Percentiles rank a stretch among this genome's conserved stretches.
Conservation (phyloP, 2,888 invertebrate genomes). For the Molanna angustata region DNA sequence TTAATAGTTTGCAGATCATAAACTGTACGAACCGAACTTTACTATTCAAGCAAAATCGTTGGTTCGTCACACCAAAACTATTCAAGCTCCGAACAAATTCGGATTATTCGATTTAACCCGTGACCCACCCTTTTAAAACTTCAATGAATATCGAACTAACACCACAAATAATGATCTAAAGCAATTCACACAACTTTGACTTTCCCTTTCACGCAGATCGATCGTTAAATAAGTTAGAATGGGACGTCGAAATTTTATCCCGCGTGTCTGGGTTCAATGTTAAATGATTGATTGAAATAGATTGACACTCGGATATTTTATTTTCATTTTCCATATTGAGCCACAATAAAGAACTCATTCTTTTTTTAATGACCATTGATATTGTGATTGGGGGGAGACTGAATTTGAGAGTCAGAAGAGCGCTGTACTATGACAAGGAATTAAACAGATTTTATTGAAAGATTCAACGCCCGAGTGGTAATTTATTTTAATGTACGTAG, state of each 20-base stretch:
- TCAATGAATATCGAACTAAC: too few relatives aligned
- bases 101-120: conserved; percentile 33
- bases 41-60: conserved; percentile 25
- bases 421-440: too few relatives aligned
- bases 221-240: too few relatives aligned
- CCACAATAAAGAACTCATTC: conserved; percentile 27
- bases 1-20: conserved; percentile 16
- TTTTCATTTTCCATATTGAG: conserved; percentile 17
- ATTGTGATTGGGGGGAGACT: conserved; percentile 3
- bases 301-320: conserved; percentile 30
- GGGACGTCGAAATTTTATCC: too few relatives aligned
- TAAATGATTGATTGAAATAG: conserved; percentile 33
- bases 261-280: too few relatives aligned
- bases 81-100: conserved; percentile 18
- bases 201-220: too few relatives aligned
- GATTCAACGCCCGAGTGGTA: too few relatives aligned
- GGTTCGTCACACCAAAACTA: conserved; percentile 20
- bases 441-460: too few relatives aligned
- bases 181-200: neutral
- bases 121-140: conserved; percentile 20
- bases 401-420: too few relatives aligned
- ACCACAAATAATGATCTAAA: too few relatives aligned
- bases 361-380: conserved; percentile 30
- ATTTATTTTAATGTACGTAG: too few relatives aligned
- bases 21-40: neutral